These are phyloP conservation scores for Pyrrhosoma nymphula DNA, from an alignment of 2,888 invertebrate genomes.

Conservation along the genomic window DNA sequence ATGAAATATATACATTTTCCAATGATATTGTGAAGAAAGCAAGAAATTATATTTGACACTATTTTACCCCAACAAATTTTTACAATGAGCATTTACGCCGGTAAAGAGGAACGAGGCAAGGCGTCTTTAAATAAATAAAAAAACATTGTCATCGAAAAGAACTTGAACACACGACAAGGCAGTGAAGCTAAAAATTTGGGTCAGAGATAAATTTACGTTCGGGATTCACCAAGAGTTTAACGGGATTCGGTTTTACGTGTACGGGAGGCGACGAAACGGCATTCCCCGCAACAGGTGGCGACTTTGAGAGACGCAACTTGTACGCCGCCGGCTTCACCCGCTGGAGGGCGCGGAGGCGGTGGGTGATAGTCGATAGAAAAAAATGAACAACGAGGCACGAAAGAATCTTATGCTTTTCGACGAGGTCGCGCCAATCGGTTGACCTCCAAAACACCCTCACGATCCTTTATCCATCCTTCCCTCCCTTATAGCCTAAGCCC, in stretches of 20 bases:
- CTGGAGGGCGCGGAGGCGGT: background rate
- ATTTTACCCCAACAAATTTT: no score
- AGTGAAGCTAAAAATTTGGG: background rate
- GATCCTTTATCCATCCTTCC: background rate
- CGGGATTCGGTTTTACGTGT: background rate
- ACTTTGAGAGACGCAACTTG: background rate
- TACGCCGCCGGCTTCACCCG: background rate
- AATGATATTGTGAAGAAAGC: no score
- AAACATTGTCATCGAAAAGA: background rate
- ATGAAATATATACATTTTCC: no score
- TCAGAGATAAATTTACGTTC: constrained; percentile 28
- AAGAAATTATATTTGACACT: no score
- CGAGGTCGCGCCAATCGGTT: background rate
- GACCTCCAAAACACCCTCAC: background rate
- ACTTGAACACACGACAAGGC: background rate
- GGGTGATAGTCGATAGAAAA: background rate
- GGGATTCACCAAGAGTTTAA: background rate
- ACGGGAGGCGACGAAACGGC: background rate
- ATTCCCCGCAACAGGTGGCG: constrained; percentile 12
- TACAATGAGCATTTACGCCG: background rate
- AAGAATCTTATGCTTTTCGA: constrained; percentile 27
- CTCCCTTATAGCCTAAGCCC: background rate
- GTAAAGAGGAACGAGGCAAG: background rate
- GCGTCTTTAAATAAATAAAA: background rate
- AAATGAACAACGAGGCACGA: background rate